phyloP scores from a whole-genome alignment of 2,888 invertebrate genomes.

The Tachina lurida region DNA sequence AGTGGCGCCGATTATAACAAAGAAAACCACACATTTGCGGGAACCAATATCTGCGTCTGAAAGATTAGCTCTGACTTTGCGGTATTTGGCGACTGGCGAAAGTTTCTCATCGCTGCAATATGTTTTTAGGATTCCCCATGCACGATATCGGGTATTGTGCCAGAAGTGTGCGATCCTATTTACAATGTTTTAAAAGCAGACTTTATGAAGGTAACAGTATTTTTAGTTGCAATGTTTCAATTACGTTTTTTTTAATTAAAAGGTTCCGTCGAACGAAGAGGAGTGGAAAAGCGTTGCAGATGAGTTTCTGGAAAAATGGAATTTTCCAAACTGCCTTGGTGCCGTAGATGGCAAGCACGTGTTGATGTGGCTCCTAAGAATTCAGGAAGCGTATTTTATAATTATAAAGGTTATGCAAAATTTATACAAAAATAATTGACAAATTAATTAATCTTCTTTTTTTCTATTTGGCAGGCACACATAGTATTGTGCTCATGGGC shows the following conservation, averaged over 20 bases:
- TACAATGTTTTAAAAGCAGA: conserved; percentile 23
- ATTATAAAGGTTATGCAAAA: conserved; percentile 20
- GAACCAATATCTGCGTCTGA: conserved; percentile 20
- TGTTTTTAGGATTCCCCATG: conserved; percentile 18
- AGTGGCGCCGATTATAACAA: not conserved
- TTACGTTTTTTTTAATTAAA: conserved; percentile 1
- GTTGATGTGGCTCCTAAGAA: conserved; percentile 14
- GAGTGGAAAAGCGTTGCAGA: conserved; percentile 29
- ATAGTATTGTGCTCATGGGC: too few relatives aligned
- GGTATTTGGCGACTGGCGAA: conserved; percentile 35
- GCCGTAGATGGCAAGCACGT: conserved; percentile 42
- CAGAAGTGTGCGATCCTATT: conserved; percentile 36
- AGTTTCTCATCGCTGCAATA: conserved; percentile 18
- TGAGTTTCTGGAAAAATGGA: conserved; percentile 21
- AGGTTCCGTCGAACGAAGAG: conserved; percentile 28
- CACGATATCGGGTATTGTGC: conserved; percentile 23
- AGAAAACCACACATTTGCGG: conserved; percentile 14
- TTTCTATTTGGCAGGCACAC: too few relatives aligned
- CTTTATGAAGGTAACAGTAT: conserved; percentile 30
- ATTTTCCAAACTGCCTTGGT: conserved; percentile 38
- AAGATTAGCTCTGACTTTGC: conserved; percentile 24
- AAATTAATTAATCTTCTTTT: too few relatives aligned
- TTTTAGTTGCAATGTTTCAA: not conserved
- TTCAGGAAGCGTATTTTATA: conserved; percentile 39
- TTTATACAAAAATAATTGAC: too few relatives aligned